Evolutionary conservation across 2,888 invertebrate genomes (phyloP).

Genomic region (Luperina testacea): DNA sequence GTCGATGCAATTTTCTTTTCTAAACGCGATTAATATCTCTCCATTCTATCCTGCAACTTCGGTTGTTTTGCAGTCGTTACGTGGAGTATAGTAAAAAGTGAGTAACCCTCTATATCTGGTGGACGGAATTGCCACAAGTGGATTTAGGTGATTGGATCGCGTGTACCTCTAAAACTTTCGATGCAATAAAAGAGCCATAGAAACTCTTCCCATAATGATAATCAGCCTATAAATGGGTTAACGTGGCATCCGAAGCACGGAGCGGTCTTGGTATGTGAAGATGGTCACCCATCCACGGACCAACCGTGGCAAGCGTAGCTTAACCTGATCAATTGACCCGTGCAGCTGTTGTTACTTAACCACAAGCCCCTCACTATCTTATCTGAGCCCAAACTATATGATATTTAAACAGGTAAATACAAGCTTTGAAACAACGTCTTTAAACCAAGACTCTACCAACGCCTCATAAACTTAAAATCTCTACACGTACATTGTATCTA

Average conservation of each 20-base stretch:
- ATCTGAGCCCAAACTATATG: too few species aligned
- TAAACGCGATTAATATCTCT: constrained; percentile 21
- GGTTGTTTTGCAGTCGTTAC: constrained; percentile 11
- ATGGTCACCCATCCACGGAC: too few species aligned
- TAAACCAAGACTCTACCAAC: neutral
- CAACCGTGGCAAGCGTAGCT: too few species aligned
- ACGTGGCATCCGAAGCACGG: too few species aligned
- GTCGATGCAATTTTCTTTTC: constrained; percentile 32
- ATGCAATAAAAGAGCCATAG: neutral
- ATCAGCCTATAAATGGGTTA: neutral
- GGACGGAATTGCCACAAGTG: neutral
- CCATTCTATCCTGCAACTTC: neutral
- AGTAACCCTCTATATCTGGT: neutral
- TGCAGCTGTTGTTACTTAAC: too few species aligned
- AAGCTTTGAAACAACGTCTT: neutral
- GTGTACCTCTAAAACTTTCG: neutral
- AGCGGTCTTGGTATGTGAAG: too few species aligned
- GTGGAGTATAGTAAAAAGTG: neutral
- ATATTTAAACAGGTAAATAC: neutral
- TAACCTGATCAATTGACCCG: too few species aligned
- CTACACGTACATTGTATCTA: neutral
- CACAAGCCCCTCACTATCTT: too few species aligned
- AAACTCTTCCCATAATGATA: neutral
- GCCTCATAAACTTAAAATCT: neutral
- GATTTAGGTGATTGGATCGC: neutral